Evolutionary conservation across 1,140 invertebrate species (phyloP).

Genomic region (Nephotettix cincticeps): DNA sequence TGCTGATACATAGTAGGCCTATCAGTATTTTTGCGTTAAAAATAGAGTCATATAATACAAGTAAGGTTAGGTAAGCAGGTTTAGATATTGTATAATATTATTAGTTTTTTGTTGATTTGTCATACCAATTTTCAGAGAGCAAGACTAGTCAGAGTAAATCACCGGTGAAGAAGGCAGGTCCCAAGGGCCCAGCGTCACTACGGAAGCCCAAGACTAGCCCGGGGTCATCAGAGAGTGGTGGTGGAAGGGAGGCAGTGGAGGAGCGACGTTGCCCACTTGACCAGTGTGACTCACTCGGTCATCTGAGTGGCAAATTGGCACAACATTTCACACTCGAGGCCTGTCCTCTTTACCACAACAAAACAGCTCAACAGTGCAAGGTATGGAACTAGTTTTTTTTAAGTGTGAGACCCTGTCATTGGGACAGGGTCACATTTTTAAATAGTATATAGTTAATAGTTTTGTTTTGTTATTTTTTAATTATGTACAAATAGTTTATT

Average conservation of each 20-base stretch:
- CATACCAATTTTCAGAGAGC: slow-evolving; percentile 38
- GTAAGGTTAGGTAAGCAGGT: too few species aligned
- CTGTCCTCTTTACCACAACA: slow-evolving; percentile 90
- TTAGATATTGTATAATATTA: too few species aligned
- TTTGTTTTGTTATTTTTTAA: too few species aligned
- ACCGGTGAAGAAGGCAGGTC: slow-evolving; percentile 58
- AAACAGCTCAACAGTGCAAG: slow-evolving; percentile 77
- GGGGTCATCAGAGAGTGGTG: slow-evolving; percentile 45
- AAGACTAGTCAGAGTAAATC: slow-evolving; percentile 52
- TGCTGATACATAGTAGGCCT: too few species aligned
- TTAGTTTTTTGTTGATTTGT: too few species aligned
- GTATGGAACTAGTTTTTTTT: slow-evolving; percentile 50
- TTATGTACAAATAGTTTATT: too few species aligned
- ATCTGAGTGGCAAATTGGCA: slow-evolving; percentile 78
- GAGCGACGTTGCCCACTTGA: slow-evolving; percentile 82
- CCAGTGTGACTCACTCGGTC: slow-evolving; percentile 85
- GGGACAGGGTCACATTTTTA: too few species aligned
- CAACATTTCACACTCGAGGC: slow-evolving; percentile 85
- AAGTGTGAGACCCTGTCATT: not conserved
- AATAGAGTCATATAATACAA: too few species aligned
- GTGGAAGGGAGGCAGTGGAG: slow-evolving; percentile 38
- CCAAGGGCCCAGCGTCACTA: slow-evolving; percentile 44
- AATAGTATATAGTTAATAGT: too few species aligned
- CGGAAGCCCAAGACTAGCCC: slow-evolving; percentile 51
- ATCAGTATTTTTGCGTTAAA: too few species aligned